phyloP scores from a whole-genome alignment of 2,888 invertebrate genomes.

The Achlya flavicornis region DNA sequence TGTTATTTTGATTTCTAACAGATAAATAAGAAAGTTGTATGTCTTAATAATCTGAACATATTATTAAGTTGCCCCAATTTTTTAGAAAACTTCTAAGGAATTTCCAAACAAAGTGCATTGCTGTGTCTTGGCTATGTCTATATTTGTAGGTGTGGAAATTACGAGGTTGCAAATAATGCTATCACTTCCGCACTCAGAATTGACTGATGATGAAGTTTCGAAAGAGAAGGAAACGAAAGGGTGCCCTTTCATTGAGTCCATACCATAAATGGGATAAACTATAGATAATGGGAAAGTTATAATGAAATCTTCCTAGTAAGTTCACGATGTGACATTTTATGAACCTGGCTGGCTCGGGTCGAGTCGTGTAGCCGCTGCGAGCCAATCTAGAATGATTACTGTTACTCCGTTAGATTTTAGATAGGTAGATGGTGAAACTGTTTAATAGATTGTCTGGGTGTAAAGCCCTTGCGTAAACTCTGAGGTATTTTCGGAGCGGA shows the following conservation, averaged over 20 bases:
- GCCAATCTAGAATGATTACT: background rate
- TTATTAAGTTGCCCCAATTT: no score
- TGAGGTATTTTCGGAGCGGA: background rate
- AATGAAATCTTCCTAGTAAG: background rate
- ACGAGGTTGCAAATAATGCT: no score
- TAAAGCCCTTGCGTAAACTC: background rate
- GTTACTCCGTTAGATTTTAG: background rate
- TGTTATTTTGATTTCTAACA: no score
- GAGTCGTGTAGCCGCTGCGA: background rate
- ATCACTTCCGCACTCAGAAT: no score
- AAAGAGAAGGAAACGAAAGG: background rate
- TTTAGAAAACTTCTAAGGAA: no score
- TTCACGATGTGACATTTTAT: background rate
- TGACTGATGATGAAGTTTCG: background rate
- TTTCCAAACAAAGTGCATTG: no score
- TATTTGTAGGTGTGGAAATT: no score
- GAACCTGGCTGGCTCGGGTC: background rate
- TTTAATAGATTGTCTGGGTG: background rate
- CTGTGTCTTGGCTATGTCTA: no score
- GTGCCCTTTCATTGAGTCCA: background rate
- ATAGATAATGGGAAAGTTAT: background rate
- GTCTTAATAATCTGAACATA: no score
- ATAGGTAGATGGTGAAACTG: conserved; percentile 1
- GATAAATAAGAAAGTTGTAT: no score
- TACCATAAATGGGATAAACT: background rate